Evolutionary conservation across 2,113 vertebrate genomes (phyloP), one percentile per base, ranked within the genome.

Genomic region (Microcebus griseorufus): DNA sequence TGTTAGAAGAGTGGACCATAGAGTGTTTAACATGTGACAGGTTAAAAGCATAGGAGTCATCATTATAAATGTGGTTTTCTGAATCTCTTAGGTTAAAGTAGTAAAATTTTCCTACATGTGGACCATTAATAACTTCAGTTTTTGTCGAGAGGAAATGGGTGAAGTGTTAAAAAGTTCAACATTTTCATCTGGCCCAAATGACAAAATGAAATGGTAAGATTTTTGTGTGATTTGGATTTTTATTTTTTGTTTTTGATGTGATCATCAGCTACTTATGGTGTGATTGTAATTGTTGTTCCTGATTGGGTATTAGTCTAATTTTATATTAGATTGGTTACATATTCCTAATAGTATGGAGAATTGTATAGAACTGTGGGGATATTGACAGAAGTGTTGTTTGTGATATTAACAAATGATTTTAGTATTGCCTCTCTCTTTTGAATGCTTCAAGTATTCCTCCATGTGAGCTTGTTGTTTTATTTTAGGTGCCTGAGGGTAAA

Each of bases 401-500:
- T 88, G 58, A 79, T 78, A 83, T 72, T 93, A 86, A 81, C 53
- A 93, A 86, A 69, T 97, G 39, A 97, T 87, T 96, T 97, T 14
- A 80, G 7, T 93, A 55, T 94, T 88, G 48, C 10, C 1, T 94
- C 22, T 96, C 9, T 80, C 17, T 84, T 93, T 94, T 93, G 11
- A 84, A 96, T 82, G 53, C 76, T 95, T 93, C 37, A 53, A 96
- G 48, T 90, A 78, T 96, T 97, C 53, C 94, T 96, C 87, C 70
- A 88, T 93, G 37, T 98, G 92, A 97, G 90, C 72, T 67, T 98
- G 0, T 98, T 97, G 93, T 97, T 97, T 96, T 96, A 69, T 98
- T 98, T 93, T 98, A 99, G 99, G 99, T 99, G 99, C 99, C 99
- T 99, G 98, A 99, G 99, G 98, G 99, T 99, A 98, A 99, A 99